phyloP scores from a whole-genome alignment of 2,888 invertebrate genomes.

The Choristoneura rosaceana region DNA sequence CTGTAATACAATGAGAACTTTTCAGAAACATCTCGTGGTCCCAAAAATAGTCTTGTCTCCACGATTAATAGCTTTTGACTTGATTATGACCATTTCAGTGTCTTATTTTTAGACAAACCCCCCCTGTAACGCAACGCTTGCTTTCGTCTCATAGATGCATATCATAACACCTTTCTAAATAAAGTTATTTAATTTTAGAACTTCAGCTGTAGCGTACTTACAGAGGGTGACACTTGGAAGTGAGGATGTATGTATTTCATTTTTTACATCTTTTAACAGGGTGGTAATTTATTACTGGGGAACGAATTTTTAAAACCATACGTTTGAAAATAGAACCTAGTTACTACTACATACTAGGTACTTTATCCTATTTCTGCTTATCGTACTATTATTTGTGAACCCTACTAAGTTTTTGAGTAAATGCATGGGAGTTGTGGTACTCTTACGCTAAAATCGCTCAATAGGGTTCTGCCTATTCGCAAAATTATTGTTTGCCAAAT shows the following conservation, averaged over 20 bases:
- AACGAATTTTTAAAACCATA: neutral
- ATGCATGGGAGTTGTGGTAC: too few species aligned
- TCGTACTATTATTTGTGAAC: too few species aligned
- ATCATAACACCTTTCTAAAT: constrained; percentile 49
- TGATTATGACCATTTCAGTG: constrained; percentile 18
- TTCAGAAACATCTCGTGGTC: neutral
- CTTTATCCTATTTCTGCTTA: too few species aligned
- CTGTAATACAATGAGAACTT: neutral
- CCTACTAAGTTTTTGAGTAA: too few species aligned
- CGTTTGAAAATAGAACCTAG: too few species aligned
- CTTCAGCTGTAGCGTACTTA: constrained; percentile 43
- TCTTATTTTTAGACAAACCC: constrained; percentile 32
- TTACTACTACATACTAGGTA: too few species aligned
- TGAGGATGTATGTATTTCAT: constrained; percentile 43
- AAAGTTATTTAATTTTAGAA: constrained; percentile 59
- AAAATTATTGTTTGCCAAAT: too few species aligned
- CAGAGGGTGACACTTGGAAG: constrained; percentile 44
- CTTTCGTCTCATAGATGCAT: constrained; percentile 51
- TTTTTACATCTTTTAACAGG: constrained; percentile 41
- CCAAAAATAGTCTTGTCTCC: constrained; percentile 14
- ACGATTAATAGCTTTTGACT: constrained; percentile 23
- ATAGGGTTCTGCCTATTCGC: too few species aligned
- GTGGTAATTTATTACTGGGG: constrained; percentile 50
- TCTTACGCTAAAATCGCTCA: too few species aligned
- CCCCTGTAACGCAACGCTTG: constrained; percentile 44